phyloP scores from a whole-genome alignment of 2,888 invertebrate species.

The Philhelius pedissequus region DNA sequence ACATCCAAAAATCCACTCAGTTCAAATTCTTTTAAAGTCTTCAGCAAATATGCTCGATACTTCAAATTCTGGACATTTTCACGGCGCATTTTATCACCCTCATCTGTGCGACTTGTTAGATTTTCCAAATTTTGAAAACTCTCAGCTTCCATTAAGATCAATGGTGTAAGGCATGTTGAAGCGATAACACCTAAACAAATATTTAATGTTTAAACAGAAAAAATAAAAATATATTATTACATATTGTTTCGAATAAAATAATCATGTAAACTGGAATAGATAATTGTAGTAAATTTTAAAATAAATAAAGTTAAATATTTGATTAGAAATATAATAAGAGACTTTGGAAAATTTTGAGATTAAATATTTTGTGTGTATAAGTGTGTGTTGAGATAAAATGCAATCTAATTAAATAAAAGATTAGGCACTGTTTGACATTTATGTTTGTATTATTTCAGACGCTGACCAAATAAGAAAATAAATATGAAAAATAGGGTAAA shows the following conservation, averaged over 20 bases:
- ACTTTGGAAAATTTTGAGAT: constrained; percentile 21
- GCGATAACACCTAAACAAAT: constrained; percentile 75
- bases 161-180: constrained; percentile 76
- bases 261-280: no score
- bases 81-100: constrained; percentile 74
- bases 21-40: constrained; percentile 76
- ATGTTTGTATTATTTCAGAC: no score
- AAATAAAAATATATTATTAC: neutral
- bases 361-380: no score
- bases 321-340: neutral
- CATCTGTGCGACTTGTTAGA: constrained; percentile 74
- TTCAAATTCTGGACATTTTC: constrained; percentile 77
- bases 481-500: no score
- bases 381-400: no score
- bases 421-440: no score
- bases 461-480: no score
- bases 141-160: constrained; percentile 75
- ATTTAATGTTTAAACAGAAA: neutral
- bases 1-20: constrained; percentile 76
- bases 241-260: neutral
- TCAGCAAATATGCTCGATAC: constrained; percentile 73
- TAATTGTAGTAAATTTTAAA: neutral
- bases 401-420: no score
- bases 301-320: neutral
- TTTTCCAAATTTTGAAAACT: constrained; percentile 74